Evolutionary conservation across 2,888 invertebrate genomes (phyloP).

Genomic region (Aporophyla nigra): DNA sequence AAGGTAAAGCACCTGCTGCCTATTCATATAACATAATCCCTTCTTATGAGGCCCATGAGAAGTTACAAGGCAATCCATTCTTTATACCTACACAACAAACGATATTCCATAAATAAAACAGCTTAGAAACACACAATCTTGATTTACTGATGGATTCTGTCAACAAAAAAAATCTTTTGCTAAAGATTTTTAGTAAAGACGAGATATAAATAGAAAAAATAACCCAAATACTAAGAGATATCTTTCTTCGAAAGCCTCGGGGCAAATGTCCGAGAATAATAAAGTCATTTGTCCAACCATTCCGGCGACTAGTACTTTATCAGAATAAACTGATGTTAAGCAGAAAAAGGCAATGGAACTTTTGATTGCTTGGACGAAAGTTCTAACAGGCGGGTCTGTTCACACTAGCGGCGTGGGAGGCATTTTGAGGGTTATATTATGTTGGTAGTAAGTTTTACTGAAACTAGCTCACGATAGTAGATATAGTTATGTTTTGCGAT

Average conservation of each 20-base stretch:
- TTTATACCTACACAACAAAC: background rate
- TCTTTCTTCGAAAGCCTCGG: constrained; percentile 27
- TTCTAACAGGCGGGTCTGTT: constrained; percentile 49
- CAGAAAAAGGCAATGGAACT: constrained; percentile 53
- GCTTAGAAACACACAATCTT: background rate
- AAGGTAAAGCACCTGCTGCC: background rate
- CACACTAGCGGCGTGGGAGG: constrained; percentile 34
- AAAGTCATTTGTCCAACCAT: constrained; percentile 58
- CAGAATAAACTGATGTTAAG: constrained; percentile 51
- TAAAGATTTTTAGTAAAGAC: background rate
- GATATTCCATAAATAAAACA: background rate
- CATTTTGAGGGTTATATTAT: constrained; percentile 41
- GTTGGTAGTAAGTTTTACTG: constrained; percentile 20
- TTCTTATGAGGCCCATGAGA: background rate
- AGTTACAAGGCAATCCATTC: background rate
- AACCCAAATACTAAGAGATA: constrained; percentile 5
- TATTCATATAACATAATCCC: background rate
- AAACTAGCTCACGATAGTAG: constrained; percentile 23
- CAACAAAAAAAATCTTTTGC: background rate
- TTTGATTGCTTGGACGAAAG: constrained; percentile 65
- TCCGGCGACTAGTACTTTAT: constrained; percentile 44
- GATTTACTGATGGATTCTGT: background rate
- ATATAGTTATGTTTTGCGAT: constrained; percentile 16
- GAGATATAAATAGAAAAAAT: background rate
- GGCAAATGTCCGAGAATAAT: constrained; percentile 52